phyloP scores from a whole-genome alignment of 1,140 invertebrate species.

The Leguminivora glycinivorella region DNA sequence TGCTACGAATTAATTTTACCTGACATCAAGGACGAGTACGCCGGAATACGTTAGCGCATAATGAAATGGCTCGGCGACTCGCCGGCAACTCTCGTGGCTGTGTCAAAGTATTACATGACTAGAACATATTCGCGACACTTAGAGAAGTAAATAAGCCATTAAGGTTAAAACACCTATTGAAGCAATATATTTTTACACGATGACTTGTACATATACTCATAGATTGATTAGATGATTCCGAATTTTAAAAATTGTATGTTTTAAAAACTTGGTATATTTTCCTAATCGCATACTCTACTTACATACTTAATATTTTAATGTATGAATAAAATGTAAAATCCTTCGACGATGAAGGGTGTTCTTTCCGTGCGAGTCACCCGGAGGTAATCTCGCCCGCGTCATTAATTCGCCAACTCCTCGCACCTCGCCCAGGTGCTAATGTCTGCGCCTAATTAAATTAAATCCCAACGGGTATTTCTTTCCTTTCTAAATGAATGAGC shows the following conservation, averaged over 20 bases:
- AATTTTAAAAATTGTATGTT: no score
- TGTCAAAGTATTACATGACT: not conserved
- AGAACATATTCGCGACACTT: not conserved
- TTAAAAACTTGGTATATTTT: no score
- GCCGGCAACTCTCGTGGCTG: not conserved
- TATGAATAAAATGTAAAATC: not conserved
- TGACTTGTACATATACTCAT: not conserved
- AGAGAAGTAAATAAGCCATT: not conserved
- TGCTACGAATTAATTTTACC: slow-evolving; percentile 70
- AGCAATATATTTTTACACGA: not conserved
- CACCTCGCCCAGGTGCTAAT: slow-evolving; percentile 34
- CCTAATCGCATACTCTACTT: no score
- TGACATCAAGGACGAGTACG: slow-evolving; percentile 50
- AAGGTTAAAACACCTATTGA: not conserved
- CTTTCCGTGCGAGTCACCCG: not conserved
- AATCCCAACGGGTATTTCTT: slow-evolving; percentile 25
- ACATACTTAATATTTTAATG: no score
- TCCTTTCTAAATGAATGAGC: slow-evolving; percentile 10
- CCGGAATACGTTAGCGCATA: slow-evolving; percentile 46
- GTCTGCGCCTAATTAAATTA: slow-evolving; percentile 40
- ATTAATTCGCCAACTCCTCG: slow-evolving; percentile 33
- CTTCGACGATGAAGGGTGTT: not conserved
- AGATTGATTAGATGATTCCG: no score
- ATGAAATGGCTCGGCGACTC: slow-evolving; percentile 47
- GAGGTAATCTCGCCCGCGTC: slow-evolving; percentile 34